Base-by-base conservation (phyloP, 1,140 invertebrate genomes). In the Panagrolaimus sp. region DNA sequence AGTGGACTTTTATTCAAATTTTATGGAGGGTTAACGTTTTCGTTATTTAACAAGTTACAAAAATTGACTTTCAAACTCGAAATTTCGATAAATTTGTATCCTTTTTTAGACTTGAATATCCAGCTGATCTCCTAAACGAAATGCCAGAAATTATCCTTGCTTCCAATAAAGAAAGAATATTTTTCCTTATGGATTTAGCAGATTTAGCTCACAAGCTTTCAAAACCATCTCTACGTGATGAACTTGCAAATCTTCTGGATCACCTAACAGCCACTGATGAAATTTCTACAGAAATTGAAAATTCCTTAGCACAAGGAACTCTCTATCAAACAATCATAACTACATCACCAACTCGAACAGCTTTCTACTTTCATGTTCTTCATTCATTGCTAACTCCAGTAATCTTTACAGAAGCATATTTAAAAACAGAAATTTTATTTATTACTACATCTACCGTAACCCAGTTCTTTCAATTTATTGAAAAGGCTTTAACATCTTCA, bases 401-500 rank as follows among this genome's bases (percentile, higher is more conserved):
- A n/a, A 23, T 48, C 47, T 48, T 48, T 23, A 48, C 47, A n/a
- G 47, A 48, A 48, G 20, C 47, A n/a, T 48, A n/a, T 48, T 23
- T 48, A 23, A 48, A 48, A 48, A 48, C 47, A 3, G 47, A 48
- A 23, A 48, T 23, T 48, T 48, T 48, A 48, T 48, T 48, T 23
- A 48, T 48, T 48, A 3, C 47, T 3, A 48, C 47, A 3, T 2
- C 2, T 23, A 3, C 14, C 9, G 20, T 48, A 2, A 48, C 20
- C 14, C 9, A 14, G 0, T 57, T 57, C 16, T 57, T 57, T 20
- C 20, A 57, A 1, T 25, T 57, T 16, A 20, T 57, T 16, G 51
- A 57, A n/a, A 27, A 9, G 1, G 13, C 51, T 5, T 8, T 57
- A 13, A 25, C 27, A 20, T 27, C 20, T 11, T 25, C 20, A 11